A percentile compares a stretch with the other conserved stretches of the same genome.
phyloP scores from a whole-genome alignment of 2,797 vertebrate species.

The Sebastes variabilis region DNA sequence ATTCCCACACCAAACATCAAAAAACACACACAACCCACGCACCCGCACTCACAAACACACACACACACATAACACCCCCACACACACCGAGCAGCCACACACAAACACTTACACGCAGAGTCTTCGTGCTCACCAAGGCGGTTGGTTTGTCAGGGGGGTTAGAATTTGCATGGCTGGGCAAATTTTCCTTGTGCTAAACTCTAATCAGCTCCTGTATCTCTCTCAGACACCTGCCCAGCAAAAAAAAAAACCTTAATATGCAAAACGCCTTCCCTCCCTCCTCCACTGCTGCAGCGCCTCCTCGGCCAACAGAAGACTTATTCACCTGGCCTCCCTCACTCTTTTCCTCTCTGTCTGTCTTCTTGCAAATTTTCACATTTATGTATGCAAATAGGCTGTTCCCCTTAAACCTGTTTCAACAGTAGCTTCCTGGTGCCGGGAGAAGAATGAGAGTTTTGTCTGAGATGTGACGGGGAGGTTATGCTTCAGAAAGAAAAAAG shows the following conservation, averaged over 20 bases:
- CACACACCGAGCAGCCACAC: conserved; percentile 42
- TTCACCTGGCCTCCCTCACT: conserved; percentile 75
- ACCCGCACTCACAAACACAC: conserved; percentile 43
- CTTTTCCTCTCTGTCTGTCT: conserved; percentile 73
- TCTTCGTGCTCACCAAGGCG: conserved; percentile 76
- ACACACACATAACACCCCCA: conserved; percentile 57
- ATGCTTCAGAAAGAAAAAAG: conserved; percentile 14
- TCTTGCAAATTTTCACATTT: conserved; percentile 83
- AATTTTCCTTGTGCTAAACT: conserved; percentile 79
- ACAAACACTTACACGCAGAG: conserved; percentile 59
- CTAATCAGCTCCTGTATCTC: conserved; percentile 82
- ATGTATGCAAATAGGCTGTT: conserved; percentile 79
- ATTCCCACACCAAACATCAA: conserved; percentile 73
- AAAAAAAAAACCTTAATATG: conserved; percentile 77
- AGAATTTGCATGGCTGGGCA: conserved; percentile 83
- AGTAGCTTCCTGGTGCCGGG: conserved; percentile 71
- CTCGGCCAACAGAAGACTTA: conserved; percentile 80
- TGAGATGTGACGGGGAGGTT: conserved; percentile 35
- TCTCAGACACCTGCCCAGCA: conserved; percentile 79
- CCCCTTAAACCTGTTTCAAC: conserved; percentile 68
- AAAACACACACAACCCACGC: conserved; percentile 65
- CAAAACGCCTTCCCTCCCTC: conserved; percentile 72
- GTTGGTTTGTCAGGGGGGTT: conserved; percentile 77
- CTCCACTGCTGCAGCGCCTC: conserved; percentile 54
- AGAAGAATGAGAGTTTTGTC: conserved; percentile 69